Evolutionary conservation across 2,888 invertebrate genomes (phyloP), one percentile per base, ranked within the genome.

Genomic region (Eutolmus rufibarbis): DNA sequence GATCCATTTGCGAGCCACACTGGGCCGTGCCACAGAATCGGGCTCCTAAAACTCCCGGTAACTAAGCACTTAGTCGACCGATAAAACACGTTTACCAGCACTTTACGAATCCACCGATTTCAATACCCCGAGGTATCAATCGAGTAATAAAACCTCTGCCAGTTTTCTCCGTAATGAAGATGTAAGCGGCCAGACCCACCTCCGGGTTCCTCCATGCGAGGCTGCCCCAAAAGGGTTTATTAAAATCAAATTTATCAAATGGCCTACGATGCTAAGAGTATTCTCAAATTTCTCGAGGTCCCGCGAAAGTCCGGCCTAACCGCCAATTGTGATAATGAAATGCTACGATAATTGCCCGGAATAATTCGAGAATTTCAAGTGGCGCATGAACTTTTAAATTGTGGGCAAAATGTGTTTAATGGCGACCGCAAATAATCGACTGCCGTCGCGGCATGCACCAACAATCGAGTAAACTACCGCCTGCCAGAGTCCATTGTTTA

Each of bases 211-310:
- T 28, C 31, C 74, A 28, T 23, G 66, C 74, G 34, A 37, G 19
- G 74, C 14, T 74, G 9, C 19, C n/a, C 85, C 5, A 31, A 85
- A 85, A 31, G 85, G 85, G 43, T 74, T 85, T 85, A 85, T 85
- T 85, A 85, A 85, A 85, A 85, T 46, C 74, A 57, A 85, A 85
- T 85, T 85, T 43, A 85, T 85, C 85, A 85, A 85, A 85, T 85
- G 74, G 74, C n/a, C 74, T 37, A 43, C 74, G 74, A 85, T 74
- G 43, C 74, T 74, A 74, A n/a, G 74, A 85, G 57, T n/a, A 56
- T 19, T 56, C 31, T 56, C 74, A 74, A 46, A 74, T 85, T 82
- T 82, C 57, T 82, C 46, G 79, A n/a, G 28, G 46, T 79, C 79
- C 46, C 43, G 85, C 34, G 84, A 84, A 74, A 74, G 74, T 46